Conservation (phyloP, 1,140 invertebrate species). For the Fopius arisanus region DNA sequence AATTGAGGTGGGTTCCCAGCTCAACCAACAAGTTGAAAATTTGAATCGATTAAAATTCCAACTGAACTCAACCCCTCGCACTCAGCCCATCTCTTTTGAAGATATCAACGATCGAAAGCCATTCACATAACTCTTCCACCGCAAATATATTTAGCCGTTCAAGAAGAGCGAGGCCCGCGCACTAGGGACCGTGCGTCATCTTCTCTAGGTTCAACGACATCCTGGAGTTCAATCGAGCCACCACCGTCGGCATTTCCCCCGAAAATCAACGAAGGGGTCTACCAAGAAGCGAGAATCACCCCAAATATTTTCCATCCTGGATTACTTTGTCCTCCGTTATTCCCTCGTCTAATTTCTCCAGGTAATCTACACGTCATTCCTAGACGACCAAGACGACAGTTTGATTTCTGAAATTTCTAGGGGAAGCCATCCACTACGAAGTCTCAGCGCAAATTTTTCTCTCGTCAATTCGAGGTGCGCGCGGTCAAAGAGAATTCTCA, state of each 20-base stretch:
- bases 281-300: not conserved
- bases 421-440: slow-evolving; percentile 58
- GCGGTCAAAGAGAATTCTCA: slow-evolving; percentile 65
- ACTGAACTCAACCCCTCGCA: too few species aligned
- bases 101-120: not conserved
- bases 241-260: not conserved
- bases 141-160: slow-evolving; percentile 68
- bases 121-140: not conserved
- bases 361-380: slow-evolving; percentile 34
- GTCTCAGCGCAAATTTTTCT: slow-evolving; percentile 68
- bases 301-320: slow-evolving; percentile 18
- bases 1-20: too few species aligned
- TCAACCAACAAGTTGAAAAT: too few species aligned
- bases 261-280: not conserved
- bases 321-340: not conserved
- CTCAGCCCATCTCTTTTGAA: not conserved
- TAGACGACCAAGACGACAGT: too few species aligned
- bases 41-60: too few species aligned
- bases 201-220: slow-evolving; percentile 15
- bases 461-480: slow-evolving; percentile 64
- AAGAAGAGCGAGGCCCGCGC: slow-evolving; percentile 81
- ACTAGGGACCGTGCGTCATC: slow-evolving; percentile 54
- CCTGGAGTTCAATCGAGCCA: slow-evolving; percentile 14
- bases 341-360: slow-evolving; percentile 38
- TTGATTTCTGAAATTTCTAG: slow-evolving; percentile 30